Evolutionary conservation across 2,888 invertebrate species (phyloP).

Genomic region (Dicyrtomina minuta): DNA sequence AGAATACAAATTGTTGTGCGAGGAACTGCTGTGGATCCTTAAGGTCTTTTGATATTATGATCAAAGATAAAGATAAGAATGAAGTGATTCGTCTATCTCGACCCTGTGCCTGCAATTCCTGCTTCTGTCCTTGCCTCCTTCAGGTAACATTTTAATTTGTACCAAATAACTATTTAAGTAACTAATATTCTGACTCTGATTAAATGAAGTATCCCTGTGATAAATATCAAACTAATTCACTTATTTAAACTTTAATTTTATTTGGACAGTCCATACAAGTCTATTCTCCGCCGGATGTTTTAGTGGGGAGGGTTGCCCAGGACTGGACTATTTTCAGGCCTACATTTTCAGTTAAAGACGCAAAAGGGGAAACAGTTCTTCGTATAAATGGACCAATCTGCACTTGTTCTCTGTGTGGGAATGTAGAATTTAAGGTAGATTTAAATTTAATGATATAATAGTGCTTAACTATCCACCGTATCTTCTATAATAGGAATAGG

Average conservation of each 20-base stretch:
- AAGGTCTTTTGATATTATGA: conserved; percentile 83
- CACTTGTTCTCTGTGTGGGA: conserved; percentile 75
- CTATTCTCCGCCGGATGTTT: conserved; percentile 69
- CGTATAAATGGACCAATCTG: conserved; percentile 79
- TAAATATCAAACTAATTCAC: no score
- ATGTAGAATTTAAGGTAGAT: conserved; percentile 81
- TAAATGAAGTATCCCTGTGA: background rate
- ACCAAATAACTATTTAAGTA: no score
- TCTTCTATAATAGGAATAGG: no score
- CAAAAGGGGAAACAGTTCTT: conserved; percentile 71
- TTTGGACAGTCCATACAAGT: conserved; percentile 77
- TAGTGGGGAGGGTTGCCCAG: conserved; percentile 70
- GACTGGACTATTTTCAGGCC: conserved; percentile 71
- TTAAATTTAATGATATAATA: no score
- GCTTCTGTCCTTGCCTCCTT: conserved; percentile 83
- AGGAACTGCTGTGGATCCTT: conserved; percentile 79
- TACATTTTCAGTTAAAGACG: conserved; percentile 72
- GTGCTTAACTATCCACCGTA: no score
- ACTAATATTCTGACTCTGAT: background rate
- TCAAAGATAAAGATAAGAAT: conserved; percentile 76
- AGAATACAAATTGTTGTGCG: conserved; percentile 81
- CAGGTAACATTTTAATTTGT: conserved; percentile 1
- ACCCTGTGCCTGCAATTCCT: conserved; percentile 77
- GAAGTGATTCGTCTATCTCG: conserved; percentile 84
- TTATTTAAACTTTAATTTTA: no score